These are phyloP conservation scores for Aphidius gifuensis DNA, from an alignment of 1,140 invertebrate species.

Conservation along the genomic window DNA sequence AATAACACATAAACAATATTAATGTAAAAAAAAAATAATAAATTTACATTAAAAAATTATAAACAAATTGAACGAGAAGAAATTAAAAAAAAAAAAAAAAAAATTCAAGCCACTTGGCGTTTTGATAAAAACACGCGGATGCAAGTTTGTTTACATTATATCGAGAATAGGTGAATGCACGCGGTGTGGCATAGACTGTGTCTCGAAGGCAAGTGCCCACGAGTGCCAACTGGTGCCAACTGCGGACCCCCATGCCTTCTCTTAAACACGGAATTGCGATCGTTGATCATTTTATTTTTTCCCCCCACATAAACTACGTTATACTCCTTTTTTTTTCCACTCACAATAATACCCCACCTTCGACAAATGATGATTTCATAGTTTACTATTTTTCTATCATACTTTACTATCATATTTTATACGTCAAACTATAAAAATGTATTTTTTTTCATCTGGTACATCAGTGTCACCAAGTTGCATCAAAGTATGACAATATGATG, in stretches of 20 bases:
- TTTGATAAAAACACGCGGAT: not conserved
- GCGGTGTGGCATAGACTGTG: slow-evolving; percentile 21
- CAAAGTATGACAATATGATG: no score
- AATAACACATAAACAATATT: no score
- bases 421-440: no score
- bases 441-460: no score
- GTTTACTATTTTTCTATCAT: slow-evolving; percentile 21
- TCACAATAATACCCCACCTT: slow-evolving; percentile 6
- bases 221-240: no score
- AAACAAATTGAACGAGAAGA: no score
- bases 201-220: slow-evolving; percentile 31
- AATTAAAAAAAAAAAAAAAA: no score
- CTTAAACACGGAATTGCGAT: slow-evolving; percentile 29
- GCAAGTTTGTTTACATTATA: slow-evolving; percentile 28
- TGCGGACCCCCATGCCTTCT: slow-evolving; percentile 21
- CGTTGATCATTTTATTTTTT: slow-evolving; percentile 14
- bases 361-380: not conserved
- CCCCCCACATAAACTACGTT: not conserved
- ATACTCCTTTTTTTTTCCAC: not conserved
- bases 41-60: no score
- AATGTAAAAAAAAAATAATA: no score
- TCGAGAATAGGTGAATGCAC: slow-evolving; percentile 16
- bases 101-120: no score
- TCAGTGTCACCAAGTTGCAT: no score
- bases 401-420: not conserved